phyloP scores from a whole-genome alignment of 2,888 invertebrate species.

The Anarsia innoxiella region DNA sequence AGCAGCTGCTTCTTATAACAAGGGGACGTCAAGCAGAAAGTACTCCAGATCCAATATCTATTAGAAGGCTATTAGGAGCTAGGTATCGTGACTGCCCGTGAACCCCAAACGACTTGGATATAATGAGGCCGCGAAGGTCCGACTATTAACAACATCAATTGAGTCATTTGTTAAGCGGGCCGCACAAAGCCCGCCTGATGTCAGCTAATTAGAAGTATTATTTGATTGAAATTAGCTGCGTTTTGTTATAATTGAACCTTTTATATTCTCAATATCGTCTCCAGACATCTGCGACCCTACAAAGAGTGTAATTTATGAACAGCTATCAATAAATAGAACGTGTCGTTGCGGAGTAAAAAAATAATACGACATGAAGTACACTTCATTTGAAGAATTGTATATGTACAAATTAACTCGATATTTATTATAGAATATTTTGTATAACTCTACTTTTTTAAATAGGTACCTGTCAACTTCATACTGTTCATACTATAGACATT shows the following conservation, averaged over 20 bases:
- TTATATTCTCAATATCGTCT: constrained; percentile 48
- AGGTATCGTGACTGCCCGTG: constrained; percentile 43
- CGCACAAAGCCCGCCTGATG: constrained; percentile 60
- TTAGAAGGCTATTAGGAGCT: constrained; percentile 16
- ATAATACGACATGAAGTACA: too few species aligned
- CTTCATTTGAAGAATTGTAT: too few species aligned
- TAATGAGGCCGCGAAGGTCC: constrained; percentile 41
- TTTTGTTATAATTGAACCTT: constrained; percentile 65
- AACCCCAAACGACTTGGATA: constrained; percentile 31
- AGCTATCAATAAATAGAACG: constrained; percentile 40
- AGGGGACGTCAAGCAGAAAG: too few species aligned
- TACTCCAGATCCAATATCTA: too few species aligned
- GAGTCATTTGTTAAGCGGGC: constrained; percentile 65
- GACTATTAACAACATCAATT: constrained; percentile 67
- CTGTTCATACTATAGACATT: too few species aligned
- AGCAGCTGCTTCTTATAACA: too few species aligned
- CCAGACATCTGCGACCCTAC: constrained; percentile 45
- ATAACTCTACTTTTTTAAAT: too few species aligned
- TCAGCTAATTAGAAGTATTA: constrained; percentile 69
- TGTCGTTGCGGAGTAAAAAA: constrained; percentile 14
- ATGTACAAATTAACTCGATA: too few species aligned
- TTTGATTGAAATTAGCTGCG: constrained; percentile 71
- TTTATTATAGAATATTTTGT: too few species aligned
- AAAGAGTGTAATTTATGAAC: constrained; percentile 54
- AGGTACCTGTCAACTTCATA: too few species aligned